These are phyloP conservation scores for Rhabdomys pumilio DNA, from an alignment of 2,797 vertebrate genomes.

Conservation along the genomic window DNA sequence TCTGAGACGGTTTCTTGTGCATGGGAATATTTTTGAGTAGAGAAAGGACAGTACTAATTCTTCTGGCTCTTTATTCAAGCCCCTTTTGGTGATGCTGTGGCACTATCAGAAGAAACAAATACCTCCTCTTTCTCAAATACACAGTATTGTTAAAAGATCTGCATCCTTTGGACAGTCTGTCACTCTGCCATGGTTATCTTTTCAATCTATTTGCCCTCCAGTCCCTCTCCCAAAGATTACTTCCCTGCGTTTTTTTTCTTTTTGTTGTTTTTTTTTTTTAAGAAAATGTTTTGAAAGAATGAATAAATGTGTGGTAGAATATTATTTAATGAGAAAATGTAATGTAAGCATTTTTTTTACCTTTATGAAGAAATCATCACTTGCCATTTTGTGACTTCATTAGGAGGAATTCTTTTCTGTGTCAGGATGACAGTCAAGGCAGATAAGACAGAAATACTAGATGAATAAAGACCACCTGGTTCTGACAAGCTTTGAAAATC, in stretches of 20 bases:
- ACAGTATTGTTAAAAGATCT: slow-evolving; percentile 19
- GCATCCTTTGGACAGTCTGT: neutral
- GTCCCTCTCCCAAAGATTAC: neutral
- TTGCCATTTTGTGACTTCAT: neutral
- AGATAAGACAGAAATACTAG: neutral
- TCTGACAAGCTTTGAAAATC: neutral
- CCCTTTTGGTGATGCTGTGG: neutral
- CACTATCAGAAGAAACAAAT: slow-evolving; percentile 58
- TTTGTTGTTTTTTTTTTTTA: too few species aligned
- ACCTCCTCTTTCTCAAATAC: slow-evolving; percentile 48
- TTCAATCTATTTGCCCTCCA: slow-evolving; percentile 1
- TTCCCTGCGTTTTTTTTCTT: neutral
- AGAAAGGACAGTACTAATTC: neutral
- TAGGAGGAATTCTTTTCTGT: neutral
- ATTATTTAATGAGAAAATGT: neutral
- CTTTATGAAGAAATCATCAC: neutral
- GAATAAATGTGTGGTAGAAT: neutral
- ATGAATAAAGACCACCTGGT: too few species aligned
- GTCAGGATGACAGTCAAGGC: neutral
- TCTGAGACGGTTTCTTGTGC: neutral
- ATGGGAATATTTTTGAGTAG: slow-evolving; percentile 2
- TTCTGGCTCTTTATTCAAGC: neutral
- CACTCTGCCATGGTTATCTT: neutral
- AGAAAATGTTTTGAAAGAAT: neutral
- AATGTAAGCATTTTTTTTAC: neutral